These are phyloP conservation scores for Agrypnus murinus DNA, from an alignment of 2,888 invertebrate genomes.

Conservation along the genomic window DNA sequence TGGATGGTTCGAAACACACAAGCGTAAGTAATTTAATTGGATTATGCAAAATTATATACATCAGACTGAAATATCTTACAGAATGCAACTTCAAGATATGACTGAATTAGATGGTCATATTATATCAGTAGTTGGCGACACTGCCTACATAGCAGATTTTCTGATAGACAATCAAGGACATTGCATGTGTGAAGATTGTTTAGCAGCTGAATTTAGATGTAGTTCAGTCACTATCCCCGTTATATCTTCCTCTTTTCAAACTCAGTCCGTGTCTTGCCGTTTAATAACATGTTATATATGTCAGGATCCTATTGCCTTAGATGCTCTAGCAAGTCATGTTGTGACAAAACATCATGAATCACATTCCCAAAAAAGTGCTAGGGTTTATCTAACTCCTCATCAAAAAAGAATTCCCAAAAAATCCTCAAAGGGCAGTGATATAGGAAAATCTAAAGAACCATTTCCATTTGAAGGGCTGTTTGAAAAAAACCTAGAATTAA, in stretches of 20 bases:
- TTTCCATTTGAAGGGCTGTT: slow-evolving; percentile 45
- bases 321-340: slow-evolving; percentile 52
- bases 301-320: slow-evolving; percentile 52
- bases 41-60: background rate
- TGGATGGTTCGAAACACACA: slow-evolving; percentile 65
- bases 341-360: slow-evolving; percentile 52
- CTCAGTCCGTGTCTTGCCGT: slow-evolving; percentile 44
- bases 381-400: slow-evolving; percentile 44
- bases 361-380: slow-evolving; percentile 34
- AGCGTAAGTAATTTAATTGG: slow-evolving; percentile 59
- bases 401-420: slow-evolving; percentile 44
- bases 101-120: slow-evolving; percentile 64
- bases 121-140: slow-evolving; percentile 64
- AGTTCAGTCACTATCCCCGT: slow-evolving; percentile 53
- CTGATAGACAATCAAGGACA: slow-evolving; percentile 65
- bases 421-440: slow-evolving; percentile 30
- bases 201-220: slow-evolving; percentile 63
- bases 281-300: slow-evolving; percentile 56
- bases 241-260: slow-evolving; percentile 45
- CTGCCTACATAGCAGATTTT: slow-evolving; percentile 61
- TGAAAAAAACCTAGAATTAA: slow-evolving; percentile 42
- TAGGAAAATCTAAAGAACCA: slow-evolving; percentile 30
- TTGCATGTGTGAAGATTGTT: slow-evolving; percentile 68
- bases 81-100: slow-evolving; percentile 62
- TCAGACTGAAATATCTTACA: slow-evolving; percentile 34